Conservation (phyloP, 2,888 invertebrate species). For the Ophioninae sp. region DNA sequence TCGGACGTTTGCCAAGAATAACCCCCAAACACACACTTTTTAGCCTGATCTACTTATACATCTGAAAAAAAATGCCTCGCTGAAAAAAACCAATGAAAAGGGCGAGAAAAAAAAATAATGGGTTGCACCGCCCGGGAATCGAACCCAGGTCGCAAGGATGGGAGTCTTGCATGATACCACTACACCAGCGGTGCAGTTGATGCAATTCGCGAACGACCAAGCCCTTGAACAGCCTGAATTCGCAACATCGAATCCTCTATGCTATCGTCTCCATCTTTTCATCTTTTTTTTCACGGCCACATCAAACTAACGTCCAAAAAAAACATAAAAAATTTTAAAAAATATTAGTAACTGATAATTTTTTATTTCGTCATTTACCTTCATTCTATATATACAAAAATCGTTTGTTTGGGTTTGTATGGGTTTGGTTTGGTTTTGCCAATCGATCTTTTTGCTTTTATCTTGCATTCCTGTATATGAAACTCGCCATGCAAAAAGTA, state of each 20-base stretch:
- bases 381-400: no score
- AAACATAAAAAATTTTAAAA: no score
- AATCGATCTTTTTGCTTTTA: no score
- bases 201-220: not conserved
- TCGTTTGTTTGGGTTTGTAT: no score
- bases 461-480: no score
- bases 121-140: constrained; percentile 92
- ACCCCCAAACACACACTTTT: not conserved
- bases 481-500: no score
- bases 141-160: constrained; percentile 99
- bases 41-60: not conserved
- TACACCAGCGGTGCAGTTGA: constrained; percentile 94
- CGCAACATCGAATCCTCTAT: not conserved
- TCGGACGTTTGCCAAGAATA: not conserved
- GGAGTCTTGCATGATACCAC: constrained; percentile 99
- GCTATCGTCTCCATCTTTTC: not conserved
- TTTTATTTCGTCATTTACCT: no score
- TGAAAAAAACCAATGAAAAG: not conserved
- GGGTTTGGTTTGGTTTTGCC: no score
- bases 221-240: not conserved
- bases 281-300: no score
- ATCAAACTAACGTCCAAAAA: no score
- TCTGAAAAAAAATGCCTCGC: not conserved
- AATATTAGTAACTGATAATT: no score
- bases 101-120: constrained; percentile 50